Percentiles rank a stretch among this genome's conserved stretches.
Evolutionary conservation across 1,140 invertebrate species (phyloP).

Genomic region (Mesaphorura yosii): DNA sequence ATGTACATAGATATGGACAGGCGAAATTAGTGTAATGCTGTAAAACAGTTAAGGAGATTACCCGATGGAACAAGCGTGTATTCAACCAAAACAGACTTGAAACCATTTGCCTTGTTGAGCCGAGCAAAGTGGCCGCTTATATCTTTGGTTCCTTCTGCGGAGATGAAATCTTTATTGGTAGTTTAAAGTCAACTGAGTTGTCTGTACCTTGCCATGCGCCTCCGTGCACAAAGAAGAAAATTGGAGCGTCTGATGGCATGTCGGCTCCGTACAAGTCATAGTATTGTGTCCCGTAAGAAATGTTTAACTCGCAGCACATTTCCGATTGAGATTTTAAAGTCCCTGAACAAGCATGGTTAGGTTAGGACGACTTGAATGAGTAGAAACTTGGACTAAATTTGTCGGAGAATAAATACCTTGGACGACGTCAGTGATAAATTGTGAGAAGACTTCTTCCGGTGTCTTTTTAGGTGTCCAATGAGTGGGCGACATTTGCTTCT

Average conservation of each 20-base stretch:
- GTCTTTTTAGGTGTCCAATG: slow-evolving; percentile 43
- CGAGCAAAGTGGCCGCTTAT: slow-evolving; percentile 49
- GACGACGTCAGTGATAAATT: slow-evolving; percentile 35
- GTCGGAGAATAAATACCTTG: slow-evolving; percentile 35
- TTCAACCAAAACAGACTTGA: slow-evolving; percentile 55
- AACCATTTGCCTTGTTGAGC: slow-evolving; percentile 44
- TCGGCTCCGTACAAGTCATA: slow-evolving; percentile 54
- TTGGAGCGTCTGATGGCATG: slow-evolving; percentile 53
- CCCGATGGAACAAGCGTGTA: slow-evolving; percentile 63
- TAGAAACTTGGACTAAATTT: no score
- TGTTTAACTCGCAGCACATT: slow-evolving; percentile 37
- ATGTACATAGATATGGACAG: no score
- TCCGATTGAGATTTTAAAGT: neutral
- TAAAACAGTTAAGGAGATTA: no score
- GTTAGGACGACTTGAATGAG: no score
- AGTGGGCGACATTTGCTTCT: slow-evolving; percentile 43
- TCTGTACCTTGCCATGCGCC: slow-evolving; percentile 65
- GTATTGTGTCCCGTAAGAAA: slow-evolving; percentile 50
- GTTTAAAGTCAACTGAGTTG: no score
- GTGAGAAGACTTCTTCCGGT: slow-evolving; percentile 34
- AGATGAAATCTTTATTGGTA: no score
- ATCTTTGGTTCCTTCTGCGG: slow-evolving; percentile 39
- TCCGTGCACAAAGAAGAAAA: slow-evolving; percentile 66
- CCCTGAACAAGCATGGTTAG: neutral
- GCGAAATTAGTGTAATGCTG: no score